phyloP scores from a whole-genome alignment of 2,113 vertebrate species.

The Sminthopsis crassicaudata region DNA sequence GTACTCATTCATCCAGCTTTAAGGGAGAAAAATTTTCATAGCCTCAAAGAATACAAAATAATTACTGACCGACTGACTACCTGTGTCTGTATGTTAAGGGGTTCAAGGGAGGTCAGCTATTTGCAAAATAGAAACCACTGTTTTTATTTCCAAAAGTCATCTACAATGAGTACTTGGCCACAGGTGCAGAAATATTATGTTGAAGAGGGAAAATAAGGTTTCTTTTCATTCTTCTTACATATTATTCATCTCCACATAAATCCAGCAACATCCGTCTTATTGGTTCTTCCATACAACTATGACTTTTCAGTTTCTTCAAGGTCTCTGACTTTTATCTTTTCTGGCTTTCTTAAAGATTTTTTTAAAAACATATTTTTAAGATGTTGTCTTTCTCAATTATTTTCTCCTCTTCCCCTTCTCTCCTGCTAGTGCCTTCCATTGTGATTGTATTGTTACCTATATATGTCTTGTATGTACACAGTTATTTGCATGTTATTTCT shows the following conservation, averaged over 20 bases:
- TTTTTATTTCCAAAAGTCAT: conserved; percentile 17
- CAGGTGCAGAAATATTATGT: neutral
- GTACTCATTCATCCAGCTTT: too few relatives aligned
- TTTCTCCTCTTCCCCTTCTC: neutral
- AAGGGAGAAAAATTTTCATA: too few relatives aligned
- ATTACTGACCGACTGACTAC: too few relatives aligned
- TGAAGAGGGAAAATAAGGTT: neutral
- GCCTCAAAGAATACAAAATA: too few relatives aligned
- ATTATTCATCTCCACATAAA: neutral
- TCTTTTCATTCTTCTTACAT: neutral
- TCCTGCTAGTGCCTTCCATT: neutral
- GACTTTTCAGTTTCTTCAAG: neutral
- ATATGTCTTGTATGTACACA: neutral
- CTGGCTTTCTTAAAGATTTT: neutral
- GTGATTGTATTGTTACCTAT: neutral
- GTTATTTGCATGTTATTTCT: neutral
- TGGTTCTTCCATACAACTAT: too few relatives aligned
- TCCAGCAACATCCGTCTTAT: too few relatives aligned
- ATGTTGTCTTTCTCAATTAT: neutral
- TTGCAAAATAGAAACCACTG: conserved; percentile 22
- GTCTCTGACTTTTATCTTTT: neutral
- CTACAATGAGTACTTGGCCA: neutral
- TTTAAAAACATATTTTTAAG: neutral
- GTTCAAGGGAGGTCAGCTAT: neutral
- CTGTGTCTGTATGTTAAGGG: too few relatives aligned